A percentile compares a stretch with the other conserved stretches of the same genome.
These are phyloP conservation scores for Gavialis gangeticus DNA, from an alignment of 2,113 vertebrate species.

Conservation along the genomic window DNA sequence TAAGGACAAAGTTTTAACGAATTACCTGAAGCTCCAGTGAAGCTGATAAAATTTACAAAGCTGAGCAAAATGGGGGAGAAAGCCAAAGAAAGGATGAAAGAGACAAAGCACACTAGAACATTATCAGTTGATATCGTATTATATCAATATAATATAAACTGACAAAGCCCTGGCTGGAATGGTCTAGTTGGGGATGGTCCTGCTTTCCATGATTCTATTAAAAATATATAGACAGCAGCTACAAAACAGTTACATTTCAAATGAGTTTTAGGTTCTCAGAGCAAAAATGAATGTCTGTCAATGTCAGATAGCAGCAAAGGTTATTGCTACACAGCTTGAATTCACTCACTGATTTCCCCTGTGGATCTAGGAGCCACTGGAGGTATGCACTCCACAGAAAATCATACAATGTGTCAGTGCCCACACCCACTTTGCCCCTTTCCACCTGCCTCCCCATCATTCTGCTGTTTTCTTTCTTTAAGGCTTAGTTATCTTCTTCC, in stretches of 20 bases:
- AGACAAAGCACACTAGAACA: not conserved
- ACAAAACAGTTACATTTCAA: not conserved
- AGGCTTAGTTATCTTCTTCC: not conserved
- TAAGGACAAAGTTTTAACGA: not conserved
- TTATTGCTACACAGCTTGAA: not conserved
- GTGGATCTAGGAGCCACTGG: not conserved
- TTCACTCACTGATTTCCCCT: not conserved
- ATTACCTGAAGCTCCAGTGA: not conserved
- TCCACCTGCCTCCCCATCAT: not conserved
- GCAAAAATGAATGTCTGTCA: not conserved
- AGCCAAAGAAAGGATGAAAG: not conserved
- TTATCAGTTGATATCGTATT: not conserved
- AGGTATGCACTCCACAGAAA: fast-evolving
- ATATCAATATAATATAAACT: too few species aligned
- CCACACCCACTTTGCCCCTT: not conserved
- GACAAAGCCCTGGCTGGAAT: too few species aligned
- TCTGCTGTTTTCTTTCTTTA: too few species aligned
- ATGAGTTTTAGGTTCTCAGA: not conserved
- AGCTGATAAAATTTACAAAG: not conserved
- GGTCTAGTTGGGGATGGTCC: too few species aligned
- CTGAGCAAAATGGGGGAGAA: fast-evolving
- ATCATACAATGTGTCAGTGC: not conserved
- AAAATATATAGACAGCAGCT: not conserved
- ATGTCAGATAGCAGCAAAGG: not conserved
- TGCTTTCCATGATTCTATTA: too few species aligned